Evolutionary conservation across 2,797 vertebrate genomes (phyloP), one percentile per base, ranked within the genome.

Genomic region (Hippocampus kuda): DNA sequence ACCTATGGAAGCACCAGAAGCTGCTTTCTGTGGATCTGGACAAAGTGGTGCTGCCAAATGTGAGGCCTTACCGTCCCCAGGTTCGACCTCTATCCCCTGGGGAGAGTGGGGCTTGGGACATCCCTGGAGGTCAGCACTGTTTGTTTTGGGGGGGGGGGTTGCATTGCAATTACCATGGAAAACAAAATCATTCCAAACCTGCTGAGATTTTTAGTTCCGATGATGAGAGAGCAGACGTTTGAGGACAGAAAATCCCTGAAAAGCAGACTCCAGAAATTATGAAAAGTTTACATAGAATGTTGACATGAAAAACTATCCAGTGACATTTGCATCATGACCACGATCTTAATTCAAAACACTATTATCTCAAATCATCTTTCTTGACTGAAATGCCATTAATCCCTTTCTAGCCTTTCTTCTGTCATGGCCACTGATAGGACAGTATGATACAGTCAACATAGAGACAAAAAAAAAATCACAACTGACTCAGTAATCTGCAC

Each of bases 1-100:
- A 98, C 83, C 92, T 99, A 75, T 99, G 97, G 97, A 99, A 99
- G 83, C 97, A 99, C 86, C 97, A 98, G 72, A 99, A 99, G 83
- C 88, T 99, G 61, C 89, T 99, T 64, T 96, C 97, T 1, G 94
- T 99, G 53, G 95, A 99, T 86, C 85, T 98, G 80, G 97, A 99
- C 87, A 97, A 97, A 84, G 93, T 97, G 87, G 94, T 88, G 64
- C 84, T 99, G 62, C 97, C 96, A 64, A 96, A 93, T 69, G 89
- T 95, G 68, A 93, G 92, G 71, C 86, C 93, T 5, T 95, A 94
- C 82, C 93, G 94, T 12, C 97, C 97, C 73, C 97, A 99, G 88
- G 97, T 99, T 83, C 89, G 97, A 72, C 97, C 97, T 3, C 73
- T 99, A 79, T 99, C 96, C 42, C 97, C 97, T 0, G 97, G 97